A percentile compares a stretch with the other conserved stretches of the same genome.
Evolutionary conservation across 2,113 vertebrate genomes (phyloP).

Genomic region (Camelus bactrianus): DNA sequence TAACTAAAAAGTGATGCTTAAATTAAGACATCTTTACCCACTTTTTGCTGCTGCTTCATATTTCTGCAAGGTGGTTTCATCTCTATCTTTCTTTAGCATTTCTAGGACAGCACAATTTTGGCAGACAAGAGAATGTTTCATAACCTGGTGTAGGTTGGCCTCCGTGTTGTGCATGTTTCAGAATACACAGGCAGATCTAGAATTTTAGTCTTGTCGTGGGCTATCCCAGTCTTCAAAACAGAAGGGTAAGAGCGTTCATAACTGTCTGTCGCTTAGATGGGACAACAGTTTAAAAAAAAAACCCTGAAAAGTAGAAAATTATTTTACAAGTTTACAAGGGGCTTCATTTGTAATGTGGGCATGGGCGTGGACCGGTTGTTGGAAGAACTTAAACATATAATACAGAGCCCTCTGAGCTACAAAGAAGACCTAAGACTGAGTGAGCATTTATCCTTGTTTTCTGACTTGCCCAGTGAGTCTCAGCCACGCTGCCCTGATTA

Average conservation of each 20-base stretch:
- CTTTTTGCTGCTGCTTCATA: not conserved
- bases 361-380: not conserved
- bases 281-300: not conserved
- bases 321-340: not conserved
- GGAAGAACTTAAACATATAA: not conserved
- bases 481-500: not conserved
- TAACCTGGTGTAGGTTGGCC: not conserved
- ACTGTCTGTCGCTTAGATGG: not conserved
- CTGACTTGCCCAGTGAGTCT: not conserved
- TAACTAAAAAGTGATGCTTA: not conserved
- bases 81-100: not conserved
- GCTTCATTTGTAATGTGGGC: not conserved
- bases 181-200: not conserved
- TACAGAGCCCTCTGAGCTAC: fast-evolving
- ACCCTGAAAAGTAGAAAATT: not conserved
- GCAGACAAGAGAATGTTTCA: not conserved
- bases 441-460: fast-evolving
- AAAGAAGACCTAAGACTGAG: fast-evolving
- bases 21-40: not conserved
- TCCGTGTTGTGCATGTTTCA: fast-evolving
- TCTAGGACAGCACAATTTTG: not conserved
- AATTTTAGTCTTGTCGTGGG: not conserved
- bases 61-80: not conserved
- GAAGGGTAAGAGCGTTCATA: not conserved
- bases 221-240: not conserved